phyloP scores from a whole-genome alignment of 23 tunicate species.

The Diplosoma virens region DNA sequence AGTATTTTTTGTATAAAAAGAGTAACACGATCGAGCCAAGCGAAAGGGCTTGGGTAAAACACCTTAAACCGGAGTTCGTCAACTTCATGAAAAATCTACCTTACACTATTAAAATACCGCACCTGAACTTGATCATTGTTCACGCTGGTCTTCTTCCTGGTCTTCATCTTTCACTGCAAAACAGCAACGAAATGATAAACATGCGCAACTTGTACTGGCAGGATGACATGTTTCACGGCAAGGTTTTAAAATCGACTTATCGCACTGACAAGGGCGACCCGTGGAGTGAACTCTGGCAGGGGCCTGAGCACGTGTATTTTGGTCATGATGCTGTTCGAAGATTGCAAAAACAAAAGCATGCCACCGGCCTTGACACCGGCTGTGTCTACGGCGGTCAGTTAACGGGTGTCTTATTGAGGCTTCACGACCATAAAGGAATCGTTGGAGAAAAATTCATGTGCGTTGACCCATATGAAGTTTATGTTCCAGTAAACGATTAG shows the following conservation, averaged over 20 bases:
- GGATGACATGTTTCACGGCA: constrained; percentile 60
- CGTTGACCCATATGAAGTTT: background rate
- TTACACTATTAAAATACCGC: constrained; percentile 75
- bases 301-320: constrained; percentile 84
- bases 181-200: constrained; percentile 53
- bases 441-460: background rate
- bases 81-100: constrained; percentile 61
- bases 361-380: constrained; percentile 91
- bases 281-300: constrained; percentile 78
- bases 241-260: constrained; percentile 29
- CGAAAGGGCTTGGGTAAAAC: constrained; percentile 38
- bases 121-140: constrained; percentile 48
- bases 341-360: constrained; percentile 39
- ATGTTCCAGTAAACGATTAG: constrained; percentile 14
- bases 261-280: constrained; percentile 27
- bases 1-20: constrained; percentile 14
- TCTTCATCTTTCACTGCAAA: constrained; percentile 39
- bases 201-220: constrained; percentile 59
- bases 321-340: constrained; percentile 86
- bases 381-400: constrained; percentile 86
- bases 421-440: background rate
- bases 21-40: background rate
- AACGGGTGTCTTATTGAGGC: constrained; percentile 55
- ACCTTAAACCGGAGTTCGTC: constrained; percentile 15
- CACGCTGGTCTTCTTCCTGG: constrained; percentile 86